Evolutionary conservation across 2,797 vertebrate genomes (phyloP).

Genomic region (Morus bassanus): DNA sequence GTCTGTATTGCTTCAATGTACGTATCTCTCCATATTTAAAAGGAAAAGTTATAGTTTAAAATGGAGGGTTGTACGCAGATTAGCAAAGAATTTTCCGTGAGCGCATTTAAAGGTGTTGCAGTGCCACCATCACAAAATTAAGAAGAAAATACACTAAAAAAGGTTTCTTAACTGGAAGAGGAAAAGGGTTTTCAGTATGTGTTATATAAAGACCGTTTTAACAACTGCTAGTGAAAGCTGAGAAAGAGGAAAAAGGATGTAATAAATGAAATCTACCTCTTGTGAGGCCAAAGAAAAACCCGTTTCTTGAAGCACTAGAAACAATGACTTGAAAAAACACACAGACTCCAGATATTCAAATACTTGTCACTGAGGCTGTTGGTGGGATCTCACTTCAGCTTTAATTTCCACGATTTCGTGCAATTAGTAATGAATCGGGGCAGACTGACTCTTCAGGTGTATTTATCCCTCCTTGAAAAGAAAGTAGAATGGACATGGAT

Average conservation of each 20-base stretch:
- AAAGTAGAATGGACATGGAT: background rate
- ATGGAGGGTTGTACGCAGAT: background rate
- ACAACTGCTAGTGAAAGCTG: background rate
- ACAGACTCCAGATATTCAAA: background rate
- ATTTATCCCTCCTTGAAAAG: background rate
- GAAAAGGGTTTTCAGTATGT: background rate
- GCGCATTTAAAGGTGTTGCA: background rate
- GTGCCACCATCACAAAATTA: background rate
- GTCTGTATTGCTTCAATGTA: background rate
- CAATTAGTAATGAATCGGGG: background rate
- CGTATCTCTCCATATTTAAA: background rate
- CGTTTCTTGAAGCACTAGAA: background rate
- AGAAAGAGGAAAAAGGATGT: background rate
- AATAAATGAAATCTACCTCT: background rate
- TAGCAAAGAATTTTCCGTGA: background rate
- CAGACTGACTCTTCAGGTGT: background rate
- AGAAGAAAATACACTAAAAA: background rate
- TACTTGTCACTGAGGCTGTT: background rate
- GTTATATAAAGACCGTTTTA: background rate
- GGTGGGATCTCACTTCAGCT: background rate
- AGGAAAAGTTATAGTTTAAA: background rate
- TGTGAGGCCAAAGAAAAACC: background rate
- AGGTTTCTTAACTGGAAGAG: background rate
- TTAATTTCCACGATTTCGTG: background rate
- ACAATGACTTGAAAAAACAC: background rate